Evolutionary conservation across 2,797 vertebrate genomes (phyloP).

Genomic region (Galago senegalensis): DNA sequence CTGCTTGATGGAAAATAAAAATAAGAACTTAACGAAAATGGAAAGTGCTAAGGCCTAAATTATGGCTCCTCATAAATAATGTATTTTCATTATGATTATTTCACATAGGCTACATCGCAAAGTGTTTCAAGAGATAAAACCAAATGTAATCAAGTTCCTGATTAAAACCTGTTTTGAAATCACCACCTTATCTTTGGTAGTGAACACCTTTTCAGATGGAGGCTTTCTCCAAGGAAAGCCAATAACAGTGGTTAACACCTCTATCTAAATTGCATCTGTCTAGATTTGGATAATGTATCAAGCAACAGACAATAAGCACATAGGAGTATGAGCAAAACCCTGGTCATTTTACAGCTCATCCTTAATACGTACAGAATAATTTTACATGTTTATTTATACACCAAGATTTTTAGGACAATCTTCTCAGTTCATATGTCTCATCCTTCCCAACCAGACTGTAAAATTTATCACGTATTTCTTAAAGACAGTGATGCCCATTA

Average conservation of each 20-base stretch:
- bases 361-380: slow-evolving; percentile 29
- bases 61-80: slow-evolving; percentile 42
- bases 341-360: slow-evolving; percentile 36
- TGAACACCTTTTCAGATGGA: background rate
- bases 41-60: slow-evolving; percentile 50
- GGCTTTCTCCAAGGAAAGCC: background rate
- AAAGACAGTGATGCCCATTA: slow-evolving; percentile 48
- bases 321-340: slow-evolving; percentile 53
- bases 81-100: slow-evolving; percentile 58
- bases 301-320: slow-evolving; percentile 23
- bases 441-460: background rate
- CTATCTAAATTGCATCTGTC: background rate
- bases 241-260: background rate
- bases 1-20: slow-evolving; percentile 53
- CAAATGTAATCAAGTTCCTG: slow-evolving; percentile 61
- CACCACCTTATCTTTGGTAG: background rate
- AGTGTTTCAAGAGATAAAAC: slow-evolving; percentile 41
- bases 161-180: slow-evolving; percentile 59
- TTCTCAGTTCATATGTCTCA: slow-evolving; percentile 10
- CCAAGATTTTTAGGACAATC: slow-evolving; percentile 21
- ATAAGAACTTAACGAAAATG: slow-evolving; percentile 64
- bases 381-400: slow-evolving; percentile 49
- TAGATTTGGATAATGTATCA: slow-evolving; percentile 26
- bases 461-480: slow-evolving; percentile 50
- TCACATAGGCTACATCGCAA: slow-evolving; percentile 39